Percentiles rank a stretch among this genome's conserved stretches.
Evolutionary conservation across 2,888 invertebrate genomes (phyloP).

Genomic region (Drosophila falleni): DNA sequence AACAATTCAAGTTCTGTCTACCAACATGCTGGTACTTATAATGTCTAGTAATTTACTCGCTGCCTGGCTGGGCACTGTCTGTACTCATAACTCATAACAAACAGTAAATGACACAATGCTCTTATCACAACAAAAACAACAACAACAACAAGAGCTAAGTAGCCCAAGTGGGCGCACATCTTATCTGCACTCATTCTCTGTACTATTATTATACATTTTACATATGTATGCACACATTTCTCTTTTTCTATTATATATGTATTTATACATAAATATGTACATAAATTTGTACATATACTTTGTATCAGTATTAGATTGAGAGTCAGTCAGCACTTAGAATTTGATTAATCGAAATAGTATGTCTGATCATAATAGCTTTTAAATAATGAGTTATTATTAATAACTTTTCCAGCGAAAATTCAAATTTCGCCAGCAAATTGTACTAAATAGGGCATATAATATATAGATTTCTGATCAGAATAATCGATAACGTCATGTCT

Average conservation of each 20-base stretch:
- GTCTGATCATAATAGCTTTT: background rate
- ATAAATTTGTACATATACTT: background rate
- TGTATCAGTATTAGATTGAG: constrained; percentile 19
- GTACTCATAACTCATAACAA: constrained; percentile 25
- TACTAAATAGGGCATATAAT: background rate
- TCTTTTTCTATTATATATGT: constrained; percentile 23
- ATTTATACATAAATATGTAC: background rate
- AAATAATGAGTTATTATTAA: background rate
- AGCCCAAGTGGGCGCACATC: constrained; percentile 37
- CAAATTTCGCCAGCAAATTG: background rate
- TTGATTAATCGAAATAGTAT: constrained; percentile 20
- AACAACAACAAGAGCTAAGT: constrained; percentile 14
- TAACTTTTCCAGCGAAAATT: background rate
- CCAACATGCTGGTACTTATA: background rate
- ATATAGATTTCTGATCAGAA: background rate
- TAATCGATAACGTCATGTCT: background rate
- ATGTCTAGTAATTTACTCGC: background rate
- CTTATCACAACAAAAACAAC: constrained; percentile 39
- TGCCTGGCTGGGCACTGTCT: constrained; percentile 11
- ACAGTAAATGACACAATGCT: constrained; percentile 35
- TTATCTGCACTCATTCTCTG: constrained; percentile 59
- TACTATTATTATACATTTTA: constrained; percentile 58
- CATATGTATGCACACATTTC: constrained; percentile 30
- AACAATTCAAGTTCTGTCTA: background rate
- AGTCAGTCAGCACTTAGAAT: constrained; percentile 7